phyloP scores from a whole-genome alignment of 1,140 invertebrate species.

The Condylostylus longicornis region DNA sequence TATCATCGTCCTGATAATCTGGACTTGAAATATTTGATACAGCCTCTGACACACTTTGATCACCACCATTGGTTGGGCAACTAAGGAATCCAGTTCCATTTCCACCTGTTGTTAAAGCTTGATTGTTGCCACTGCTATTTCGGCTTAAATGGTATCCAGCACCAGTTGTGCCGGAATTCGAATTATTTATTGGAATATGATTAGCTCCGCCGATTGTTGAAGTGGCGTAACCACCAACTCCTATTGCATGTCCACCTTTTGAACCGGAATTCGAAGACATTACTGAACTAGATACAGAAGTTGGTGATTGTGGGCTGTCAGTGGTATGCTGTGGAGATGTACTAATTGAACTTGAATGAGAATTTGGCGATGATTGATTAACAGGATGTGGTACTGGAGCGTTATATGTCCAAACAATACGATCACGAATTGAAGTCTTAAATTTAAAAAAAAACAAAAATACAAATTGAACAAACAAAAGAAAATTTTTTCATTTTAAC shows the following conservation, averaged over 20 bases:
- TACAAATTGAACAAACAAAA: background rate
- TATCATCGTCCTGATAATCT: conserved; percentile 62
- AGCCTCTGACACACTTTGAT: conserved; percentile 60
- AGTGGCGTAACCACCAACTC: conserved; percentile 10
- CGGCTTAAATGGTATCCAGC: background rate
- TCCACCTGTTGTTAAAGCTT: conserved; percentile 9
- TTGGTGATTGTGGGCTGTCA: conserved; percentile 59
- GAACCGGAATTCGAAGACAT: conserved; percentile 56
- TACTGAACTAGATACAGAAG: conserved; percentile 69
- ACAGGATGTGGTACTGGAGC: conserved; percentile 43
- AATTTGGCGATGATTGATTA: conserved; percentile 19
- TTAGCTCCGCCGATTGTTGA: conserved; percentile 4
- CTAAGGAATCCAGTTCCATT: background rate
- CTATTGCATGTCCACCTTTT: conserved; percentile 32
- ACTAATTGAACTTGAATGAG: conserved; percentile 35
- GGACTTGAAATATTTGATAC: conserved; percentile 76
- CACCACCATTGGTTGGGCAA: conserved; percentile 33
- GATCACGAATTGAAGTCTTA: conserved; percentile 34
- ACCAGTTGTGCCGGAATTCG: background rate
- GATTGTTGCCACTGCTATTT: background rate
- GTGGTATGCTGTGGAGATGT: conserved; percentile 34
- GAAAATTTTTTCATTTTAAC: background rate
- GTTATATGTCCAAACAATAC: conserved; percentile 85
- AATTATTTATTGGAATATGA: background rate
- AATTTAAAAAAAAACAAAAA: conserved; percentile 3